phyloP scores from a whole-genome alignment of 2,888 invertebrate species.

The Labia minor region DNA sequence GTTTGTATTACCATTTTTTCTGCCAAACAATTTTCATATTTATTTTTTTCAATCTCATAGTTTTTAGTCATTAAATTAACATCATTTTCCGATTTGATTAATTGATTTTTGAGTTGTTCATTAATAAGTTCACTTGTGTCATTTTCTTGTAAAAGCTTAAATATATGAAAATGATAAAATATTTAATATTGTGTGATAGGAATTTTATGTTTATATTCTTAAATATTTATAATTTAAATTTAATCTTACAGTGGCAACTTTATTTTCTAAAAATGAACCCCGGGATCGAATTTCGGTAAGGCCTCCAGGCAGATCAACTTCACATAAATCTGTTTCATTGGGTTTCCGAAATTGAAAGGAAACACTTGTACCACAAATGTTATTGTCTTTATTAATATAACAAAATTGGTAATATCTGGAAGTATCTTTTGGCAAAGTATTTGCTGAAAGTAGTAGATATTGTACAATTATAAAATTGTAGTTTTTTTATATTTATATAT shows the following conservation, averaged over 20 bases:
- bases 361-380: slow-evolving; percentile 26
- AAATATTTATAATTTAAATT: too few species aligned
- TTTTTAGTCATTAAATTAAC: not conserved
- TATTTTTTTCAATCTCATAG: not conserved
- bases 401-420: slow-evolving; percentile 27
- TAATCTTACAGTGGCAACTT: slow-evolving; percentile 17
- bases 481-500: not conserved
- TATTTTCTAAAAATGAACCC: slow-evolving; percentile 25
- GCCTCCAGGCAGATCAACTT: slow-evolving; percentile 25
- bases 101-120: not conserved
- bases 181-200: too few species aligned
- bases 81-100: not conserved
- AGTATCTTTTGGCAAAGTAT: slow-evolving; percentile 25
- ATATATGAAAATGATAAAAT: too few species aligned
- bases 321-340: slow-evolving; percentile 25
- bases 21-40: not conserved
- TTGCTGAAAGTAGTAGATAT: slow-evolving; percentile 21
- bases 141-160: not conserved
- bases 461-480: not conserved
- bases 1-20: not conserved
- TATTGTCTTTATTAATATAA: slow-evolving; percentile 24
- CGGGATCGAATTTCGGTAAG: slow-evolving; percentile 25
- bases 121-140: not conserved
- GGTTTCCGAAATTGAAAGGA: slow-evolving; percentile 27
- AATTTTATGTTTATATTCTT: too few species aligned